These are phyloP conservation scores for Agelas oroides DNA, from an alignment of 37 sponge, comb jelly and placozoan genomes.

Conservation along the genomic window DNA sequence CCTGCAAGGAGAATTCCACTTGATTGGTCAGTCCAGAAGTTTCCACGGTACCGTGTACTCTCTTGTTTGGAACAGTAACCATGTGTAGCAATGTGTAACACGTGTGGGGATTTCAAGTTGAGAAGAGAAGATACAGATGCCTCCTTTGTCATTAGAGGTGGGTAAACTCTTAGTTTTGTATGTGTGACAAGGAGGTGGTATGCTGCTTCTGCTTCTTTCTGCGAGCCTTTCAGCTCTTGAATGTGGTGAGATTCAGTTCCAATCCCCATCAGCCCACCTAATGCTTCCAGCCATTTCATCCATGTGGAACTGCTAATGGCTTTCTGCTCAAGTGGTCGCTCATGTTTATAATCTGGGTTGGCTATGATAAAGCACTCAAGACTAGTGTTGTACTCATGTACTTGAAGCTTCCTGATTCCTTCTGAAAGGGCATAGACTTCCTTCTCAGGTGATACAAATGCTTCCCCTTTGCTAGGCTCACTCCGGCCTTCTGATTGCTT, in stretches of 20 bases:
- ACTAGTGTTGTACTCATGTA: no score
- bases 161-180: background rate
- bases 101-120: background rate
- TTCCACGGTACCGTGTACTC: conserved; percentile 8
- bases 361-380: conserved; percentile 14
- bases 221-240: conserved; percentile 3
- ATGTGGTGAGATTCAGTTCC: background rate
- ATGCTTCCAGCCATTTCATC: background rate
- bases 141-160: conserved; percentile 4
- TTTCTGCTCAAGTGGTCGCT: background rate
- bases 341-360: conserved; percentile 25
- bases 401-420: no score
- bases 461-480: no score
- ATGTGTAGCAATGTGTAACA: conserved; percentile 16
- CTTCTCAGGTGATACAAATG: no score
- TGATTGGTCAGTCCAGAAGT: conserved; percentile 25
- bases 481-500: no score
- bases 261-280: conserved; percentile 10
- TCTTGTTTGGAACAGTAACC: conserved; percentile 28
- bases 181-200: background rate
- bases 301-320: background rate
- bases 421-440: no score
- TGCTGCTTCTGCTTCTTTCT: conserved; percentile 13
- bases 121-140: conserved; percentile 9
- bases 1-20: conserved; percentile 23